A percentile compares a stretch with the other conserved stretches of the same genome.
phyloP scores from a whole-genome alignment of 2,888 invertebrate genomes.

The Ophion ventricosus region DNA sequence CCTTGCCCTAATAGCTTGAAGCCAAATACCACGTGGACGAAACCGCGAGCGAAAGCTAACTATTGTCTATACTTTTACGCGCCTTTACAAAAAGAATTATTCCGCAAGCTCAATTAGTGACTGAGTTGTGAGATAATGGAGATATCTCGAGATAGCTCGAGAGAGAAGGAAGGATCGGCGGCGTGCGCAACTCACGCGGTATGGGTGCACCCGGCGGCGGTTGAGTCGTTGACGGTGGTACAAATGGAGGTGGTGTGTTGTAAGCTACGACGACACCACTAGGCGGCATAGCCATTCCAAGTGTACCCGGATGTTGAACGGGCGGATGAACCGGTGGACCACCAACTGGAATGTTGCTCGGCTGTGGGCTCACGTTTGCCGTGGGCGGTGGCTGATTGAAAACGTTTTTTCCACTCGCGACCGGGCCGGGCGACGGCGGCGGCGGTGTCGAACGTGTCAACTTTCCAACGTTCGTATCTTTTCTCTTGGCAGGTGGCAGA shows the following conservation, averaged over 20 bases:
- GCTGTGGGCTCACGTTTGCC: constrained; percentile 75
- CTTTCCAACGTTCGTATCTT: constrained; percentile 87
- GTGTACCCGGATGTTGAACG: constrained; percentile 77
- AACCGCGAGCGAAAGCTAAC: too few species aligned
- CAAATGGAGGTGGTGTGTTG: constrained; percentile 80
- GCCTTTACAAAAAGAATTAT: too few species aligned
- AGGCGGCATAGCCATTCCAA: constrained; percentile 80
- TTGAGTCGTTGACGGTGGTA: constrained; percentile 79
- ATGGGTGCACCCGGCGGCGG: constrained; percentile 76
- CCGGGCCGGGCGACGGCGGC: constrained; percentile 82
- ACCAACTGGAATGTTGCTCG: constrained; percentile 79
- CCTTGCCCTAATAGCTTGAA: too few species aligned
- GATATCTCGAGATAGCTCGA: too few species aligned
- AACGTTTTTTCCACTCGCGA: constrained; percentile 76
- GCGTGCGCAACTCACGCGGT: constrained; percentile 70
- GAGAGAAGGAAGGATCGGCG: neutral
- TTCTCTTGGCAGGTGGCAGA: constrained; percentile 92
- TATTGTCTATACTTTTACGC: too few species aligned
- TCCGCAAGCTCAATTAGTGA: too few species aligned
- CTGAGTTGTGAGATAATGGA: too few species aligned
- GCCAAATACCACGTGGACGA: too few species aligned
- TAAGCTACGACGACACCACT: constrained; percentile 80
- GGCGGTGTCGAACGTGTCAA: constrained; percentile 87
- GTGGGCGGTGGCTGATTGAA: constrained; percentile 78
- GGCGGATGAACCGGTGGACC: constrained; percentile 77